Conservation (phyloP, 2,113 vertebrate species). For the Bolborhynchus lineola region DNA sequence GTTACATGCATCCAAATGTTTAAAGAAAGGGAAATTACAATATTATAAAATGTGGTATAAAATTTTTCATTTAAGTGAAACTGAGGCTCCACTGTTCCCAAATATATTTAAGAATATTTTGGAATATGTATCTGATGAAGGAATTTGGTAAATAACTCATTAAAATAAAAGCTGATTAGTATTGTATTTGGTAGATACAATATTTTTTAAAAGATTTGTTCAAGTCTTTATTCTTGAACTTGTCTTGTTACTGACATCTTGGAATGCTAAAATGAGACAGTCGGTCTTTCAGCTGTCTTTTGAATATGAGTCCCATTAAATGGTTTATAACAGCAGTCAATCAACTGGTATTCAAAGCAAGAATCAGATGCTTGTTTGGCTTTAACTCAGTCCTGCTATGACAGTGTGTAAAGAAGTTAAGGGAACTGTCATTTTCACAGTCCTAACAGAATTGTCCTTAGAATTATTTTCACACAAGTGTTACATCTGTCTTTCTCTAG, state of each 20-base stretch:
- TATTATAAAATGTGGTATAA: background rate
- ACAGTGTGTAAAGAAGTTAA: background rate
- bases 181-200: background rate
- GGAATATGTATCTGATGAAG: background rate
- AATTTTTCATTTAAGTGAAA: background rate
- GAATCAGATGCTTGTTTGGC: background rate
- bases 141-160: background rate
- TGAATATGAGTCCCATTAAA: background rate
- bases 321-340: conserved; percentile 18
- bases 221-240: background rate
- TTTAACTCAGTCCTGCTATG: background rate
- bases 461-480: background rate
- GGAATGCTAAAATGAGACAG: background rate
- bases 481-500: background rate
- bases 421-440: background rate
- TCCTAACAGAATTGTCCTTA: background rate
- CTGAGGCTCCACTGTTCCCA: background rate
- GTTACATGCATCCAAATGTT: background rate
- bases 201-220: background rate
- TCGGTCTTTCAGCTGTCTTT: background rate
- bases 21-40: background rate
- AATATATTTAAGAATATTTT: background rate
- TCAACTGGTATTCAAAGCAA: conserved; percentile 15
- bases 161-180: background rate
- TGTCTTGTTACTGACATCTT: background rate